Conservation (phyloP, 2,797 vertebrate genomes). For the Halcyon badia region DNA sequence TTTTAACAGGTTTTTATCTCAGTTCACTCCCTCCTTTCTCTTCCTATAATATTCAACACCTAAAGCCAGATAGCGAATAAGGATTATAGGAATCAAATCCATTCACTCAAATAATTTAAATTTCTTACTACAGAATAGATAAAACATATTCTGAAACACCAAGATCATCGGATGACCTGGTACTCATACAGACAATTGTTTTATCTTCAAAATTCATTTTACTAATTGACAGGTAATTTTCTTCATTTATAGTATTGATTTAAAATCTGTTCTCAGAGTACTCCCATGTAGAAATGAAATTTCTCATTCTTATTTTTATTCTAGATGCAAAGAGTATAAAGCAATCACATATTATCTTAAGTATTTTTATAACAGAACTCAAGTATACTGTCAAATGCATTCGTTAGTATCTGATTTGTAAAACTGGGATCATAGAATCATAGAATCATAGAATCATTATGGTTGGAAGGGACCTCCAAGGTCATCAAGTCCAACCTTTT, state of each 20-base stretch:
- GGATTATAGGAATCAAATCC: conserved; percentile 1
- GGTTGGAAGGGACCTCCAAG: no score
- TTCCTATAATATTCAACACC: conserved; percentile 19
- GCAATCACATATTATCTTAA: background rate
- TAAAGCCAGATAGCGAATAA: conserved; percentile 17
- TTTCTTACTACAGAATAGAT: background rate
- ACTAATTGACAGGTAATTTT: background rate
- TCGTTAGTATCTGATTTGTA: background rate
- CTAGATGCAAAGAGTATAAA: background rate
- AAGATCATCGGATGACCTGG: background rate
- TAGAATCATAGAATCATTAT: no score
- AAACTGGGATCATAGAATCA: background rate
- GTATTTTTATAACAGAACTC: background rate
- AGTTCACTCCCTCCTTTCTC: conserved; percentile 30
- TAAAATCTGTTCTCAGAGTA: background rate
- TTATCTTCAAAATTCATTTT: background rate
- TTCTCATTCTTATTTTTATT: background rate
- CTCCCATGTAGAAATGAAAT: background rate
- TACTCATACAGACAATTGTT: background rate
- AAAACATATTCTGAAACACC: background rate
- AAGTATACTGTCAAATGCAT: background rate
- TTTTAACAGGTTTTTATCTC: conserved; percentile 74
- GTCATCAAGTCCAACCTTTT: no score
- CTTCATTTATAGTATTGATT: background rate
- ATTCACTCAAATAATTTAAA: background rate